Evolutionary conservation across 1,140 invertebrate species (phyloP).

Genomic region (Vanessa tameamea): DNA sequence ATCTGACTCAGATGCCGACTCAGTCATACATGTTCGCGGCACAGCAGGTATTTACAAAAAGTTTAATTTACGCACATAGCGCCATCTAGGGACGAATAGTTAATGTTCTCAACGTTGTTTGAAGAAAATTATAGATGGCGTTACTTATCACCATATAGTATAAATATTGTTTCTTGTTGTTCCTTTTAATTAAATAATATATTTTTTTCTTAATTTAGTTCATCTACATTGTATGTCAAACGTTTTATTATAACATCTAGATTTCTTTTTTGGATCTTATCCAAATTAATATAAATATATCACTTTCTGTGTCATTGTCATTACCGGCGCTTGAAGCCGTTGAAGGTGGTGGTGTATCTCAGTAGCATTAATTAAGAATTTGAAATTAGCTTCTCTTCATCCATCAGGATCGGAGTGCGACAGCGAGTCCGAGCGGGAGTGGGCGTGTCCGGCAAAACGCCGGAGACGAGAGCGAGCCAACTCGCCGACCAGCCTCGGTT

Average conservation of each 20-base stretch:
- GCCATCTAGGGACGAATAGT: slow-evolving; percentile 54
- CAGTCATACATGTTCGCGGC: slow-evolving; percentile 74
- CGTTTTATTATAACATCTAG: neutral
- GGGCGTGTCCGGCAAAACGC: slow-evolving; percentile 89
- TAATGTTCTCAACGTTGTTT: neutral
- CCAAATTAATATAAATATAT: slow-evolving; percentile 49
- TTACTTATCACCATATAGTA: neutral
- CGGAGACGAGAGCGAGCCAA: slow-evolving; percentile 81
- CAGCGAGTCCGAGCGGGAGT: slow-evolving; percentile 86
- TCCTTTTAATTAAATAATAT: neutral
- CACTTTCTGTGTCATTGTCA: slow-evolving; percentile 70
- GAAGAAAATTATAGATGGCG: slow-evolving; percentile 46
- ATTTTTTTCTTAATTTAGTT: neutral
- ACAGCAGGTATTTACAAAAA: slow-evolving; percentile 51
- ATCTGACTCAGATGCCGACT: slow-evolving; percentile 79
- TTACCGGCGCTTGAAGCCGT: slow-evolving; percentile 52
- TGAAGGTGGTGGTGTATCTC: slow-evolving; percentile 33
- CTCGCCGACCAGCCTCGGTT: slow-evolving; percentile 74
- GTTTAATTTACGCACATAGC: slow-evolving; percentile 24
- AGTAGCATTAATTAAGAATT: slow-evolving; percentile 3
- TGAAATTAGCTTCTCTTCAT: slow-evolving; percentile 22
- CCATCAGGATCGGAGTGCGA: slow-evolving; percentile 75
- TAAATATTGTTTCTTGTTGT: neutral
- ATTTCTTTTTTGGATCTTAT: slow-evolving; percentile 49
- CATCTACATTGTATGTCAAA: neutral